Percentiles rank a stretch among this genome's conserved stretches.
These are phyloP conservation scores for Ophion slaviceki DNA, from an alignment of 2,888 invertebrate species.

Conservation along the genomic window DNA sequence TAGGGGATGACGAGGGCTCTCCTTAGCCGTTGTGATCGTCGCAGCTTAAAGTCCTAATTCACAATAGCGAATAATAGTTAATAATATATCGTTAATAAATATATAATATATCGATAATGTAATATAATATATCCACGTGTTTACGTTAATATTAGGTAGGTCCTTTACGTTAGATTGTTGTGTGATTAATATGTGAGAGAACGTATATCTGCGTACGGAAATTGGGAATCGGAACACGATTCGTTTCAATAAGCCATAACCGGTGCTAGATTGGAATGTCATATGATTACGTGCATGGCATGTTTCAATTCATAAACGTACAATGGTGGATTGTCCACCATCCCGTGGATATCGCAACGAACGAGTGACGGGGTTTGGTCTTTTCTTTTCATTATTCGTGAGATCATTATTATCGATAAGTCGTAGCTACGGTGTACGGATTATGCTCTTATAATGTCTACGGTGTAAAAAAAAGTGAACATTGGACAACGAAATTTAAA, in stretches of 20 bases:
- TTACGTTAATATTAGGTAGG: conserved; percentile 70
- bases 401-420: conserved; percentile 44
- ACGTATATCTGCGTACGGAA: conserved; percentile 48
- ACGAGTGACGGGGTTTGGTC: conserved; percentile 40
- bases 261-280: conserved; percentile 64
- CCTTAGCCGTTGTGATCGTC: conserved; percentile 63
- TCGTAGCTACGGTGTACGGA: conserved; percentile 28
- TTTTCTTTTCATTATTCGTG: conserved; percentile 8
- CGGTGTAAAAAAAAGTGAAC: conserved; percentile 35
- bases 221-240: conserved; percentile 46
- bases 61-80: conserved; percentile 65
- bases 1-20: neutral
- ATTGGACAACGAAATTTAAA: conserved; percentile 64
- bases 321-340: conserved; percentile 17
- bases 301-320: conserved; percentile 53
- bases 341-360: conserved; percentile 23
- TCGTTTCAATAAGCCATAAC: conserved; percentile 61
- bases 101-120: conserved; percentile 61
- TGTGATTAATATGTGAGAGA: conserved; percentile 62
- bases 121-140: conserved; percentile 63
- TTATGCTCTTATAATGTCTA: conserved; percentile 44
- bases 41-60: conserved; percentile 73
- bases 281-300: conserved; percentile 60
- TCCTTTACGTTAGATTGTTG: conserved; percentile 69
- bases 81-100: conserved; percentile 63